Evolutionary conservation across 2,113 vertebrate species (phyloP).

Genomic region (Gallinago media): DNA sequence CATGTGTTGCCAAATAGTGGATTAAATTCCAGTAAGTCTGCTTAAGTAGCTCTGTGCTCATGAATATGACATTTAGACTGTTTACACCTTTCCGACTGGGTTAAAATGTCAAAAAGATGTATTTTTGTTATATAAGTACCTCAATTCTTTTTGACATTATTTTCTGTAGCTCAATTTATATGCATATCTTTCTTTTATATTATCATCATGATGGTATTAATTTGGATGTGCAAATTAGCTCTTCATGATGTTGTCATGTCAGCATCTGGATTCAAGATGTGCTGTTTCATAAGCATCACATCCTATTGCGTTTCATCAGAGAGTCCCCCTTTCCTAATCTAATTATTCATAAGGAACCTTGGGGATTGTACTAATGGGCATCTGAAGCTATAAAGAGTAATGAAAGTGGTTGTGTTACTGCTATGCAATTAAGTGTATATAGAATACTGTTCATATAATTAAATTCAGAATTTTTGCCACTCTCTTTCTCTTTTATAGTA

Average conservation of each 20-base stretch:
- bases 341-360: constrained; percentile 63
- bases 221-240: constrained; percentile 74
- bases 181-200: constrained; percentile 44
- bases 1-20: not conserved
- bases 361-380: constrained; percentile 66
- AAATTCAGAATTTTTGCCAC: constrained; percentile 36
- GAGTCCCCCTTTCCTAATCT: constrained; percentile 34
- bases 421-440: constrained; percentile 41
- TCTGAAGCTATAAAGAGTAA: constrained; percentile 67
- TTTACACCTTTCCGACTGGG: constrained; percentile 4
- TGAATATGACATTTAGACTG: not conserved
- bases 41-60: not conserved
- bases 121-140: not conserved
- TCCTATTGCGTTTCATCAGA: constrained; percentile 10
- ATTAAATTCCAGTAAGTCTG: not conserved
- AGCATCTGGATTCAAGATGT: constrained; percentile 71
- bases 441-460: constrained; percentile 45
- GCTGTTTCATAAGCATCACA: constrained; percentile 45
- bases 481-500: not conserved
- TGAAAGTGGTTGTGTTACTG: constrained; percentile 57
- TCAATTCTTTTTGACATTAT: not conserved
- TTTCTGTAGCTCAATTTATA: not conserved
- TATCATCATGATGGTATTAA: constrained; percentile 42
- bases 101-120: not conserved
- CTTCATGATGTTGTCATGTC: constrained; percentile 67